Percentiles rank a stretch among this genome's conserved stretches.
Evolutionary conservation across 2,888 invertebrate species (phyloP).

Genomic region (Drosophila fulvimacula): DNA sequence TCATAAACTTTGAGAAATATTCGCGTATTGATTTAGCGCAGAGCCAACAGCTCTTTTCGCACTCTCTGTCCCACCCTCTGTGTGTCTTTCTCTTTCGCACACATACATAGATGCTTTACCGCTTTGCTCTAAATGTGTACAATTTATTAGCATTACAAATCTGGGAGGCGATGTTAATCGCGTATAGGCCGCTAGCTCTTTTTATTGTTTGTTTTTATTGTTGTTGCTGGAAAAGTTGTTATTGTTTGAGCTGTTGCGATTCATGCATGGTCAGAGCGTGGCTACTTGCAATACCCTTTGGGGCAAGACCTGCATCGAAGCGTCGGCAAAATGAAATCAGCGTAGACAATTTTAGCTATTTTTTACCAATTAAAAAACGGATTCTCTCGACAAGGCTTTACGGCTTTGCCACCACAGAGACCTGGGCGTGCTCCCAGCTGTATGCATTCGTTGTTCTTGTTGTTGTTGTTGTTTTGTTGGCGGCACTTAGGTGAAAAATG

Average conservation of each 20-base stretch:
- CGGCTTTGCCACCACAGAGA: slow-evolving; percentile 42
- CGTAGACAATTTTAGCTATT: slow-evolving; percentile 72
- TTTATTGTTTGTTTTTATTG: slow-evolving; percentile 51
- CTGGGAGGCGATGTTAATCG: slow-evolving; percentile 71
- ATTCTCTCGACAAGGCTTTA: slow-evolving; percentile 68
- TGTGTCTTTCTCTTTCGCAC: neutral
- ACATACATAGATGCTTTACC: slow-evolving; percentile 9
- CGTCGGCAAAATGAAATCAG: slow-evolving; percentile 49
- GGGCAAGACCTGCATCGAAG: slow-evolving; percentile 31
- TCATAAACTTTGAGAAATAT: neutral
- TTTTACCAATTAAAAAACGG: slow-evolving; percentile 79
- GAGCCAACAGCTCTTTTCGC: slow-evolving; percentile 18
- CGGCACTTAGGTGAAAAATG: slow-evolving; percentile 68
- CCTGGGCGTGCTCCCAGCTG: slow-evolving; percentile 53
- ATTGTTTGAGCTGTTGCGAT: slow-evolving; percentile 24
- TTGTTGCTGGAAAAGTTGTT: slow-evolving; percentile 24
- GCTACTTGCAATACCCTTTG: slow-evolving; percentile 62
- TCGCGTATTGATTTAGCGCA: slow-evolving; percentile 17
- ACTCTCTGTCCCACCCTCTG: neutral
- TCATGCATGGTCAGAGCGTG: slow-evolving; percentile 55
- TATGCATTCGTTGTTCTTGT: slow-evolving; percentile 35
- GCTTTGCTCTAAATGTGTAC: slow-evolving; percentile 60
- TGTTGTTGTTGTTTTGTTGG: slow-evolving; percentile 40
- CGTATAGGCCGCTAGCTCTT: slow-evolving; percentile 46
- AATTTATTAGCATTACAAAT: slow-evolving; percentile 78